Evolutionary conservation across 2,113 vertebrate genomes (phyloP).

Genomic region (Marmota monax): DNA sequence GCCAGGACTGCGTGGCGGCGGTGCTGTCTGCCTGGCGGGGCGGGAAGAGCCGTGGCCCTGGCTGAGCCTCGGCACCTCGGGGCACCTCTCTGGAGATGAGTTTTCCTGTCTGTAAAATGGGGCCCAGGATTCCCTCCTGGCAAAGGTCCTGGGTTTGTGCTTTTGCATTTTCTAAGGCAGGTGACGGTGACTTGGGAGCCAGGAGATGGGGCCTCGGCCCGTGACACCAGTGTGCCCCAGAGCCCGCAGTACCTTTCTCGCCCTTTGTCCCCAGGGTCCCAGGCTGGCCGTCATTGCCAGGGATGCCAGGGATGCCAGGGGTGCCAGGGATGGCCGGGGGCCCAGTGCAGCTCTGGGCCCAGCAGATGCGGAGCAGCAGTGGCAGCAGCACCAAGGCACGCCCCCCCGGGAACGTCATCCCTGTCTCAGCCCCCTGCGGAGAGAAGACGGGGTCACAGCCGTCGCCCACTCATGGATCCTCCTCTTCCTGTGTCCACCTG

Average conservation of each 20-base stretch:
- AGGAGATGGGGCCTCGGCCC: not conserved
- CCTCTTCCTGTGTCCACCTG: not conserved
- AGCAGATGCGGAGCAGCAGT: conserved; percentile 57
- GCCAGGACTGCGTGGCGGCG: rapidly evolving
- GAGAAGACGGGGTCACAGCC: not conserved
- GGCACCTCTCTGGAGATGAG: not conserved
- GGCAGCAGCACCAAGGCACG: rapidly evolving
- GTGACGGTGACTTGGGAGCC: not conserved
- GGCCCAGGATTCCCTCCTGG: not conserved
- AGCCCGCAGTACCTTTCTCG: conserved; percentile 85
- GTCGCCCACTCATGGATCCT: rapidly evolving
- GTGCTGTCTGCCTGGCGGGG: not conserved
- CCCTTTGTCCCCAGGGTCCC: conserved; percentile 89
- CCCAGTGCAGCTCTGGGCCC: conserved; percentile 81
- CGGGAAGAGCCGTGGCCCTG: not conserved
- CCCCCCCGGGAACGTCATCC: conserved; percentile 28
- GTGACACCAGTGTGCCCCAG: not conserved
- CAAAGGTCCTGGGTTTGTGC: not conserved
- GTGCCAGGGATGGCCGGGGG: conserved; percentile 84
- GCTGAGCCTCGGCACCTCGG: not conserved
- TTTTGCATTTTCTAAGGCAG: not conserved
- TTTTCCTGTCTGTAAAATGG: not conserved
- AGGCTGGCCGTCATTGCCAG: conserved; percentile 88
- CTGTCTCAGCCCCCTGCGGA: conserved; percentile 49
- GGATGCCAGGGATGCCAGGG: conserved; percentile 89